Conservation (phyloP, 2,797 vertebrate genomes). For the Hylomyscus alleni region DNA sequence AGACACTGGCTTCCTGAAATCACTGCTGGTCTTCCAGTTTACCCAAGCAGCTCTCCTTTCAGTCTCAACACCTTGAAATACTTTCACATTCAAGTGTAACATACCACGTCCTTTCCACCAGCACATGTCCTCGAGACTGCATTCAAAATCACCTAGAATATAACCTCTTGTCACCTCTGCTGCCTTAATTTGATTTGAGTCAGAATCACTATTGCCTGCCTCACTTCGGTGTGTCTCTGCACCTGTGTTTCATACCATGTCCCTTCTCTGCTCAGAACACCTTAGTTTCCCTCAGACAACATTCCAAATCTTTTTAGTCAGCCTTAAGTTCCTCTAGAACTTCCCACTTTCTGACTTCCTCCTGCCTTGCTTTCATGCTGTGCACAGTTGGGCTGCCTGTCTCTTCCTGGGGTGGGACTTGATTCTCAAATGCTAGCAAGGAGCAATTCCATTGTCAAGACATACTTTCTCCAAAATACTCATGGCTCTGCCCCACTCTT, state of each 20-base stretch:
- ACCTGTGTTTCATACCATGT: neutral
- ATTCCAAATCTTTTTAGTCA: neutral
- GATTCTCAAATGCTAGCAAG: neutral
- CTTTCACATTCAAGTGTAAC: neutral
- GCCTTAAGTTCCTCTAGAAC: neutral
- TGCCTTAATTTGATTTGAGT: neutral
- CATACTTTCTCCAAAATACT: neutral
- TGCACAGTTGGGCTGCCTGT: neutral
- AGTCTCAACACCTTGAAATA: neutral
- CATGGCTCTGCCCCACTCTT: neutral
- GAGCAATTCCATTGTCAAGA: neutral
- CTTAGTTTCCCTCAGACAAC: neutral
- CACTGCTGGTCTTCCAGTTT: neutral
- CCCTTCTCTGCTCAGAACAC: neutral
- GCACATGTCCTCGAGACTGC: rapidly evolving
- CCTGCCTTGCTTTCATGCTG: neutral
- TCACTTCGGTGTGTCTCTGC: neutral
- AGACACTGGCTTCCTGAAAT: neutral
- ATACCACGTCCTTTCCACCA: neutral
- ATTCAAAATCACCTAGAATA: neutral
- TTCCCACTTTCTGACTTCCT: neutral
- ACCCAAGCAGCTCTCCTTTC: neutral
- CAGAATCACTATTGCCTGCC: neutral
- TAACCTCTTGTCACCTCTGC: neutral
- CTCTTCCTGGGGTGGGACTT: neutral